Percentiles rank a stretch among this genome's conserved stretches.
Evolutionary conservation across 1,140 invertebrate species (phyloP).

Genomic region (Pseudomyrmex gracilis): DNA sequence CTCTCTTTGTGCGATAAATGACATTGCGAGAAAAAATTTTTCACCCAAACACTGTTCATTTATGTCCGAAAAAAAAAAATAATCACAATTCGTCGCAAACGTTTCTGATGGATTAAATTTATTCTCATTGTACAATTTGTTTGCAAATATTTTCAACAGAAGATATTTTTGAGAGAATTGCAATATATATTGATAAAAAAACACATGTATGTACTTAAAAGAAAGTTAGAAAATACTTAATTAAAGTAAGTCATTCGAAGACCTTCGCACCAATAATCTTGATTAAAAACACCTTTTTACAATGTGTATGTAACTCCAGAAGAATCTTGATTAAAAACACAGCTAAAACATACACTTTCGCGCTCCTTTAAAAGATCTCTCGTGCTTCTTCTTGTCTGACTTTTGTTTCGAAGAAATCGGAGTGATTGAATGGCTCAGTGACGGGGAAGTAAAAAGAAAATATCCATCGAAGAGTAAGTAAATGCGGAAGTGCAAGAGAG

Average conservation of each 20-base stretch:
- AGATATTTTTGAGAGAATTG: too few relatives aligned
- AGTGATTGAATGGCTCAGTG: slow-evolving; percentile 30
- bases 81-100: too few relatives aligned
- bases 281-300: neutral
- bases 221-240: too few relatives aligned
- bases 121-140: too few relatives aligned
- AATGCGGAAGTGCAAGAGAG: neutral
- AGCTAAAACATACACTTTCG: neutral
- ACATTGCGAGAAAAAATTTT: neutral
- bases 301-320: neutral
- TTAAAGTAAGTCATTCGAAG: neutral
- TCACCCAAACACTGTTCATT: neutral
- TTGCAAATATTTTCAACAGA: too few relatives aligned
- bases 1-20: neutral
- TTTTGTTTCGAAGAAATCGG: slow-evolving; percentile 42
- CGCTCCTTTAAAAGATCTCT: neutral
- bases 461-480: slow-evolving; percentile 1
- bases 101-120: too few relatives aligned
- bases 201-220: neutral
- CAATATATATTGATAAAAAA: too few relatives aligned
- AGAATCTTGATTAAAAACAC: slow-evolving; percentile 21
- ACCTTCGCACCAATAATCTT: neutral
- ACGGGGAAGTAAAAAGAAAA: slow-evolving; percentile 23
- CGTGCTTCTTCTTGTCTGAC: neutral
- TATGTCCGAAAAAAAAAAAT: neutral